Percentiles rank a stretch among this genome's conserved stretches.
These are phyloP conservation scores for Phocoena phocoena DNA, from an alignment of 2,113 vertebrate genomes.

Conservation along the genomic window DNA sequence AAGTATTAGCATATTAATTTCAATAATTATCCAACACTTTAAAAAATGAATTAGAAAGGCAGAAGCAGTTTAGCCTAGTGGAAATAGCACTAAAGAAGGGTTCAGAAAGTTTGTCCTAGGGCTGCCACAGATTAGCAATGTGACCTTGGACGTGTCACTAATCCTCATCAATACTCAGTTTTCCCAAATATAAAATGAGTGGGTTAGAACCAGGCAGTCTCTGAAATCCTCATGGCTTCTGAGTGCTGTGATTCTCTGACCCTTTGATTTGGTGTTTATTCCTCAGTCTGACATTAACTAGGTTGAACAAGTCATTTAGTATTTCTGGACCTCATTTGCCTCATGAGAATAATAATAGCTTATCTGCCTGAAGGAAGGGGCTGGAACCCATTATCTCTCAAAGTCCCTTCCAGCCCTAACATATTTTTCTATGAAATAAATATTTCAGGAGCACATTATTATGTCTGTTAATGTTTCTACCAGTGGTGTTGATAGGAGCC, in stretches of 20 bases:
- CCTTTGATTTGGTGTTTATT: neutral
- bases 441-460: constrained; percentile 40
- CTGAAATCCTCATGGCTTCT: neutral
- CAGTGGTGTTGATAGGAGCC: constrained; percentile 33
- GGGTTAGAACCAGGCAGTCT: neutral
- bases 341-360: constrained; percentile 38
- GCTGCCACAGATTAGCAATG: neutral
- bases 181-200: neutral
- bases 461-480: constrained; percentile 7
- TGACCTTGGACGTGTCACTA: neutral
- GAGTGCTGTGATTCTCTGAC: neutral
- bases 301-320: constrained; percentile 26
- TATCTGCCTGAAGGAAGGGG: constrained; percentile 18
- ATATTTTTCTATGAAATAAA: constrained; percentile 56
- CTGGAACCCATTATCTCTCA: constrained; percentile 41
- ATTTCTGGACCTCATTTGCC: constrained; percentile 41
- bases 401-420: neutral
- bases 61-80: neutral
- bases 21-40: neutral
- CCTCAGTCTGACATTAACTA: neutral
- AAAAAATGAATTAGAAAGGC: neutral
- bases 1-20: neutral
- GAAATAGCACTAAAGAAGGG: neutral
- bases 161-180: neutral
- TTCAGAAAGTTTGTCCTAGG: neutral